Evolutionary conservation across 2,888 invertebrate genomes (phyloP).

Genomic region (Callyntrura guangdongensis): DNA sequence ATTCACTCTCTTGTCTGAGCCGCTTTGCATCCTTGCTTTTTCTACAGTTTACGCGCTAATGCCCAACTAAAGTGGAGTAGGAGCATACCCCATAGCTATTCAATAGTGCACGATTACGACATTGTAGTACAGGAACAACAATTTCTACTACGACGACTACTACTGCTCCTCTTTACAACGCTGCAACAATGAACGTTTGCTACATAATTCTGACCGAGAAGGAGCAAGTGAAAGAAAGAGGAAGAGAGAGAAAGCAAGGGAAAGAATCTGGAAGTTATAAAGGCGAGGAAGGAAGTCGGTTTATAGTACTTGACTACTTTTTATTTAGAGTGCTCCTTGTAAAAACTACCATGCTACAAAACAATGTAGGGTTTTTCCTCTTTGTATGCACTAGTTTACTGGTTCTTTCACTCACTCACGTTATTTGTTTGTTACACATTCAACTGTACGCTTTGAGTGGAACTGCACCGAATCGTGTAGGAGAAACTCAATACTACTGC

Average conservation of each 20-base stretch:
- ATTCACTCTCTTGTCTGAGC: slow-evolving; percentile 12
- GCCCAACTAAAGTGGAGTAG: slow-evolving; percentile 38
- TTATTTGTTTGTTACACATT: background rate
- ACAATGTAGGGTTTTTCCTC: slow-evolving; percentile 21
- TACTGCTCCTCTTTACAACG: slow-evolving; percentile 8
- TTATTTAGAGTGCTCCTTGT: slow-evolving; percentile 53
- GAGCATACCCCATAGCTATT: slow-evolving; percentile 11
- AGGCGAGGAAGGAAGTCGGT: slow-evolving; percentile 66
- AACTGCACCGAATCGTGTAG: background rate
- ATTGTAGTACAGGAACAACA: slow-evolving; percentile 2
- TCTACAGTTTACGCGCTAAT: slow-evolving; percentile 30
- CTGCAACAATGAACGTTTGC: slow-evolving; percentile 22
- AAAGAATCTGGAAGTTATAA: slow-evolving; percentile 55
- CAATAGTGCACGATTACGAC: background rate
- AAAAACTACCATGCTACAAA: slow-evolving; percentile 11
- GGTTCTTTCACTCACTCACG: background rate
- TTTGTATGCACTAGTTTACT: background rate
- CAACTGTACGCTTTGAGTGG: background rate
- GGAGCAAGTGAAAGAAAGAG: background rate
- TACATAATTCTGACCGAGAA: background rate
- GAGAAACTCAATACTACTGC: slow-evolving; percentile 4
- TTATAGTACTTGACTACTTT: slow-evolving; percentile 59
- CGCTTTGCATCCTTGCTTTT: background rate
- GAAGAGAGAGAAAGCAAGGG: slow-evolving; percentile 23
- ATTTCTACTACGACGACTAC: background rate